Evolutionary conservation across 2,113 vertebrate species (phyloP).

Genomic region (Gymnocephalus cernua): DNA sequence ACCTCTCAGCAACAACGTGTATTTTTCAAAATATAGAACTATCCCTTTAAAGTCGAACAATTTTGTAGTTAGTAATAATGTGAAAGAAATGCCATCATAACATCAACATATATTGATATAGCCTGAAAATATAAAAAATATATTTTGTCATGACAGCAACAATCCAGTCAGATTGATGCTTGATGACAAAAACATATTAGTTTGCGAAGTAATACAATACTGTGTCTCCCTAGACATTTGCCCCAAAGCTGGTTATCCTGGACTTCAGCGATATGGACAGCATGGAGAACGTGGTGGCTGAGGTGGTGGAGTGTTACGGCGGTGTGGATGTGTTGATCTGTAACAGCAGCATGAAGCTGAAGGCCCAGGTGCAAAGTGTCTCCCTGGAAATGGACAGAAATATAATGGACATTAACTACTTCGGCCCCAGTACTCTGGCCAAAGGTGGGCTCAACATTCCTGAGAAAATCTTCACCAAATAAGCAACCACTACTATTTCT

Average conservation of each 20-base stretch:
- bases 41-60: no score
- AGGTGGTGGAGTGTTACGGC: slow-evolving; percentile 92
- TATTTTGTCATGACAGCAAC: not conserved
- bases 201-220: not conserved
- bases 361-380: slow-evolving; percentile 90
- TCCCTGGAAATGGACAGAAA: slow-evolving; percentile 94
- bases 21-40: not conserved
- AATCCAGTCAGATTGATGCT: not conserved
- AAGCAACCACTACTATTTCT: not conserved
- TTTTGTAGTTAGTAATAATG: no score
- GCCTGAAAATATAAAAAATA: no score
- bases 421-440: slow-evolving; percentile 92
- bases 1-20: not conserved
- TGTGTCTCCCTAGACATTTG: slow-evolving; percentile 88
- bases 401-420: slow-evolving; percentile 97
- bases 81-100: no score
- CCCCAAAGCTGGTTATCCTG: slow-evolving; percentile 93
- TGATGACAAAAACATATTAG: slow-evolving; percentile 11
- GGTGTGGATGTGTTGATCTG: slow-evolving; percentile 94
- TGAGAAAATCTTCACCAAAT: not conserved
- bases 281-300: slow-evolving; percentile 88
- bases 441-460: slow-evolving; percentile 86
- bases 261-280: slow-evolving; percentile 92
- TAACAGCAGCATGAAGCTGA: slow-evolving; percentile 94
- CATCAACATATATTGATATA: no score